Evolutionary conservation across 2,797 vertebrate genomes (phyloP), one percentile per base, ranked within the genome.

Genomic region (Heterohyrax brucei): DNA sequence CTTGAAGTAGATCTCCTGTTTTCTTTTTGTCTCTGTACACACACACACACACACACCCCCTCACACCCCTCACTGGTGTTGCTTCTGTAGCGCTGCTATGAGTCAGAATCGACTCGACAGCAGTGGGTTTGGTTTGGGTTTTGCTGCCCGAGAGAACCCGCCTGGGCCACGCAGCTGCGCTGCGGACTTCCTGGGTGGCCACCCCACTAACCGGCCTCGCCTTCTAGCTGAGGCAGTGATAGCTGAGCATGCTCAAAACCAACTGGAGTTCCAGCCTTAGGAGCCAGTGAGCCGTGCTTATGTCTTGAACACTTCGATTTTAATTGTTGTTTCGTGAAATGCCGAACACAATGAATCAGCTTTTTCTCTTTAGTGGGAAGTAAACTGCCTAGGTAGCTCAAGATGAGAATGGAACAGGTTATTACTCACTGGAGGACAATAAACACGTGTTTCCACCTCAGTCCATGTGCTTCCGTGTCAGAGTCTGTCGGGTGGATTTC

Each of bases 261-360:
- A 90, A 88, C 1, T 75, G 95, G 92, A 53, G 64, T n/a, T 50
- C 44, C 90, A 84, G 73, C 62, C 64, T 89, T 73, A 39, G 91
- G 80, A 93, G 77, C 80, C 94, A 92, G 80, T 89, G 81, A 97
- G 85, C 87, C 94, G 73, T 50, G 39, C 78, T 81, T 77, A 44
- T 77, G 93, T 39, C 86, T 95, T 94, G 89, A 95, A 82, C 12
- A 13, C 70, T 91, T 70, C 8, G 12, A n/a, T n/a, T 18, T 81
- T 64, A 28, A 3, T 83, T 53, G 70, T 44, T 46, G 19, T 66
- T 70, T 81, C 95, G 59, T 59, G 84, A 96, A 97, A 94, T 96
- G 64, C 80, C 62, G 87, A 85, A 68, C 44, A 50, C 72, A 85
- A 93, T 80, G 84, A 95, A 95, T 93, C 91, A 91, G 73, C 61